Evolutionary conservation across 2,888 invertebrate genomes (phyloP), one percentile per base, ranked within the genome.

Genomic region (Hemicrepidius hirtus): DNA sequence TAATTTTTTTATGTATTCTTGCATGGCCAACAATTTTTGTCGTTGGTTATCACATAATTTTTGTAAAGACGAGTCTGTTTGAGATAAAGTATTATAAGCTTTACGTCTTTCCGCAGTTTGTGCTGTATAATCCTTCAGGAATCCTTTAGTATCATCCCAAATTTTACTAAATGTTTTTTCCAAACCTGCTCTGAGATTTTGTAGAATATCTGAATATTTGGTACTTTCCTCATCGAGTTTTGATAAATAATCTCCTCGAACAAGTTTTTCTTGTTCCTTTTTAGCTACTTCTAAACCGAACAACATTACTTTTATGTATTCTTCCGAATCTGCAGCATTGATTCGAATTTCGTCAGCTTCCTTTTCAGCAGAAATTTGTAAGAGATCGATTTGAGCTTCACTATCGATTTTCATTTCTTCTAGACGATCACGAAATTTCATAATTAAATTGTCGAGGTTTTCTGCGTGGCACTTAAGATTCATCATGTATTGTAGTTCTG

Each of bases 271-370:
- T n/a, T 83, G 81, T 44, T 84, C 80, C 44, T 83, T 84, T 62
- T 79, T 81, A 4, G 79, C 85, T 16, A 89, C 87, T 66, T 90
- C 89, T 35, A 88, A 84, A 50, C 88, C 88, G 78, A 89, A 90
- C 76, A 89, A 64, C 79, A 86, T 84, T 3, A 84, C 85, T 75
- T 85, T 85, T 3, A 90, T 63, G 86, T 88, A 81, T 86, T 88
- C 77, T 87, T 90, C 83, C 86, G 88, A 71, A 84, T 84, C 78
- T 85, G 78, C 41, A 82, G 82, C 74, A 84, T 85, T 77, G 86
- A 88, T 74, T 88, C 87, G 1, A 81, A 85, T 85, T 73, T 80
- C 82, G 55, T 89, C 88, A 6, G 88, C 82, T 77, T 88, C 85
- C 40, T 86, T 73, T 66, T 87, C 87, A 74, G 88, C 88, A 0